Evolutionary conservation across 2,113 vertebrate species (phyloP).

Genomic region (Cervus canadensis): DNA sequence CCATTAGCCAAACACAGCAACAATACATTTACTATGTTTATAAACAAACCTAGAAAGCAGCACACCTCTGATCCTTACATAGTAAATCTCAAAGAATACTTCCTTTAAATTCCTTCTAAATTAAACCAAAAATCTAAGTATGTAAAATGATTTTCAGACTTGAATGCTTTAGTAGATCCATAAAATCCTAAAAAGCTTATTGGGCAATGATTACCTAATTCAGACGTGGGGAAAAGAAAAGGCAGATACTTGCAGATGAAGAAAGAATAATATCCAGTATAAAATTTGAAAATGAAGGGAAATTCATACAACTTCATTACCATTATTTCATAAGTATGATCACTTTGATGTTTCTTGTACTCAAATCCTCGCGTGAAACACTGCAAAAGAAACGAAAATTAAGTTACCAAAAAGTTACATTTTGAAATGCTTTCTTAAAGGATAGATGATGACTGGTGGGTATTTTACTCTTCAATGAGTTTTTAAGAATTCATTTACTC

Average conservation of each 20-base stretch:
- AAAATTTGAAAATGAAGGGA: background rate
- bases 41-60: background rate
- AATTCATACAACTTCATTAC: conserved; percentile 79
- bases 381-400: conserved; percentile 79
- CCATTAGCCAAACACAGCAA: background rate
- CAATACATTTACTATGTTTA: background rate
- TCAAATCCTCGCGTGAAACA: conserved; percentile 98
- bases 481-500: conserved; percentile 10
- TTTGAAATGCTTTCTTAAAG: conserved; percentile 4
- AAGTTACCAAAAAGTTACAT: conserved; percentile 42
- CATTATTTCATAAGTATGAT: conserved; percentile 99
- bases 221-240: conserved; percentile 2
- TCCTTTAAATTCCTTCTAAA: conserved; percentile 19
- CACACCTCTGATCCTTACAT: background rate
- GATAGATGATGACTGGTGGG: background rate
- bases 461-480: background rate
- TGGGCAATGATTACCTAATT: conserved; percentile 15
- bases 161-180: conserved; percentile 2
- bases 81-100: background rate
- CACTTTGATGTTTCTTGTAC: conserved; percentile 96
- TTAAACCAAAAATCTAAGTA: background rate
- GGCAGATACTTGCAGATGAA: background rate
- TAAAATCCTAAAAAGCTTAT: conserved; percentile 17
- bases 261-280: background rate
- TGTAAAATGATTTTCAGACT: conserved; percentile 4